Evolutionary conservation across 2,888 invertebrate genomes (phyloP).

Genomic region (Baccha elongata): DNA sequence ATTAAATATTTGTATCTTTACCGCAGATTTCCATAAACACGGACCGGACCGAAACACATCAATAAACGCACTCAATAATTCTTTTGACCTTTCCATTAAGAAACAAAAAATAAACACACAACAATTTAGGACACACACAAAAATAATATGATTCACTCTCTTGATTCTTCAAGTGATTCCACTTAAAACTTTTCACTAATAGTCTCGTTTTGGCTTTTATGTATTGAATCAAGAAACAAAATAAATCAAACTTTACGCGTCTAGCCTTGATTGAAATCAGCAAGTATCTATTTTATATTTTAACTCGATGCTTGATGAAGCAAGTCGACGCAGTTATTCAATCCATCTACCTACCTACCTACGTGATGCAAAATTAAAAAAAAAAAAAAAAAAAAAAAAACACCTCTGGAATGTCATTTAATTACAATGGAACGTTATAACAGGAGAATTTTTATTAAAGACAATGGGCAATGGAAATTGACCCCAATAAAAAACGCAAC

Average conservation of each 20-base stretch:
- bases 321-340: conserved; percentile 14
- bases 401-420: conserved; percentile 41
- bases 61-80: conserved; percentile 47
- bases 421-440: conserved; percentile 50
- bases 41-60: conserved; percentile 57
- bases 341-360: conserved; percentile 41
- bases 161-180: background rate
- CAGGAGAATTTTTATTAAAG: conserved; percentile 18
- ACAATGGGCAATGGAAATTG: conserved; percentile 61
- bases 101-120: background rate
- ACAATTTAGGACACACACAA: background rate
- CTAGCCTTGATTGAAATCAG: conserved; percentile 31
- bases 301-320: conserved; percentile 46
- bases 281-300: conserved; percentile 39
- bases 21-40: conserved; percentile 55
- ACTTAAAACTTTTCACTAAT: conserved; percentile 3
- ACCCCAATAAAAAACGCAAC: conserved; percentile 64
- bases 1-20: conserved; percentile 16
- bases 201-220: background rate
- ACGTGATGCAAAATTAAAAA: conserved; percentile 27
- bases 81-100: conserved; percentile 64
- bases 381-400: conserved; percentile 1
- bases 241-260: background rate
- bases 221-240: conserved; percentile 2
- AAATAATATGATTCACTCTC: conserved; percentile 18